Base-by-base conservation (phyloP, 2,888 invertebrate species). In the Sphinx pinastri region DNA sequence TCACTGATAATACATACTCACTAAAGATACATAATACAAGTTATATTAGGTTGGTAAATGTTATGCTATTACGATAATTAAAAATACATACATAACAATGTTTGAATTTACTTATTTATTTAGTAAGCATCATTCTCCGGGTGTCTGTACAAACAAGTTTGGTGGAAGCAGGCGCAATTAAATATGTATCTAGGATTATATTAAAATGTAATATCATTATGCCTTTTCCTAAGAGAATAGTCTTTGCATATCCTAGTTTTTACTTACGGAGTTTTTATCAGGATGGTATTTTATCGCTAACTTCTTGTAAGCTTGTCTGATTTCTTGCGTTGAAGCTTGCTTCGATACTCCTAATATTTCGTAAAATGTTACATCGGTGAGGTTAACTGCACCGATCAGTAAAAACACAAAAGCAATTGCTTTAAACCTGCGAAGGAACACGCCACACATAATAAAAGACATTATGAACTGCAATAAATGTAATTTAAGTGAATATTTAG, bases 231-330 rank as follows among this genome's bases (percentile, higher is more conserved):
- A 38, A 38, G 38, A 38, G 38, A 38, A 38, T 38, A 38, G 38
- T 38, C 38, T 4, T 38, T 38, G 38, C 38, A 38, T 38, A n/a
- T 47, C 16, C 2, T 66, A 45, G 45, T 59, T 38, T 31, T 5
- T 47, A 88, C 91, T 89, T 88, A 95, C 95, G 74, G 91, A 90
- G 80, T 95, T 95, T 85, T 97, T 97, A 86, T 97, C 97, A 1
- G 97, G 97, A 91, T 97, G 97, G 76, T 95, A 94, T 70, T 95
- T 95, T 1, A 97, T 93, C 0, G 97, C 97, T 63, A 97, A 84
- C 84, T 96, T 97, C 84, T 97, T 97, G 84, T 97, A 97, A 8
- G 97, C 97, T 84, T 95, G 96, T 73, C 96, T 91, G 71, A 97
- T 97, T 82, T 97, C 96, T 76, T 95, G 95, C 67, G 95, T 94